phyloP scores from a whole-genome alignment of 2,797 vertebrate genomes.

The Gymnopithys bicolor region DNA sequence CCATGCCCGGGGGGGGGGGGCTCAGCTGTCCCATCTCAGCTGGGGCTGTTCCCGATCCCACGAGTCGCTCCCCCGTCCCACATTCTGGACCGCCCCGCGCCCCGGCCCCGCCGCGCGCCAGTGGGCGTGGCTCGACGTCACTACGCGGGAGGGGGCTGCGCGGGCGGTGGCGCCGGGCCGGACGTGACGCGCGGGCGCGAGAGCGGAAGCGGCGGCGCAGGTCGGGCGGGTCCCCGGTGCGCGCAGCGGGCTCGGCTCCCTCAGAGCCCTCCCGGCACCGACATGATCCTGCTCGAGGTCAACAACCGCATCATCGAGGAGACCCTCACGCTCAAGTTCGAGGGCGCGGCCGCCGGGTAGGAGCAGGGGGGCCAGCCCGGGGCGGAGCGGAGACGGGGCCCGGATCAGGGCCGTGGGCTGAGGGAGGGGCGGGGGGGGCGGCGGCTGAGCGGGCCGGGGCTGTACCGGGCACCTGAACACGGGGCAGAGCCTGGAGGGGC shows the following conservation, averaged over 20 bases:
- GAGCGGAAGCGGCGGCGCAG: conserved; percentile 78
- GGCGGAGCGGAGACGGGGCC: background rate
- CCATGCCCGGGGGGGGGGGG: too few species aligned
- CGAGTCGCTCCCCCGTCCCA: accelerated
- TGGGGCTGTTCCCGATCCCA: accelerated
- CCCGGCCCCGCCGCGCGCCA: too few species aligned
- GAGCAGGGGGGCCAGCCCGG: background rate
- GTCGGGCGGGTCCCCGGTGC: conserved; percentile 75
- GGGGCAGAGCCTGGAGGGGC: background rate
- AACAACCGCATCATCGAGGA: conserved; percentile 99
- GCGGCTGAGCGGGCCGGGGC: background rate
- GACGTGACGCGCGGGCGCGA: conserved; percentile 54
- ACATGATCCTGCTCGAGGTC: conserved; percentile 98
- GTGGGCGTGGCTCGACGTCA: background rate
- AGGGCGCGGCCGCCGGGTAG: conserved; percentile 94
- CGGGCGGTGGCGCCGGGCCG: background rate
- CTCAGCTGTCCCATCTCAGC: too few species aligned
- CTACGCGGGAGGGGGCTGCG: accelerated
- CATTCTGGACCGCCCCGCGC: too few species aligned
- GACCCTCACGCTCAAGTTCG: conserved; percentile 93
- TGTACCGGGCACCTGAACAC: background rate
- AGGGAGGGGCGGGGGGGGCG: background rate
- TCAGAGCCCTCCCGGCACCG: conserved; percentile 64
- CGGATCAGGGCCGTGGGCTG: background rate
- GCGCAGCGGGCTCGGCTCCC: conserved; percentile 43